phyloP scores from a whole-genome alignment of 2,888 invertebrate genomes.

The Crioceris asparagi region DNA sequence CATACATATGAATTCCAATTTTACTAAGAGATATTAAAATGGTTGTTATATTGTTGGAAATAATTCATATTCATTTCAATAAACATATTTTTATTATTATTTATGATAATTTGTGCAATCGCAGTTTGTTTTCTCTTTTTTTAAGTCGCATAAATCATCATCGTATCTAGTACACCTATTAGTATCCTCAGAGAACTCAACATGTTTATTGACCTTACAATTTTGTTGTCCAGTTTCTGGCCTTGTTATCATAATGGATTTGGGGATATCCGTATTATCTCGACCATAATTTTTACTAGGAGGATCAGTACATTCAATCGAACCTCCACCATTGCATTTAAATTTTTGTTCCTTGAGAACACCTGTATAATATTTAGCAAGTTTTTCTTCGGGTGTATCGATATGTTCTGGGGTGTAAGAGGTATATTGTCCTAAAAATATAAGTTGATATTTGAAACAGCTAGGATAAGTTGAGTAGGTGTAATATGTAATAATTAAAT shows the following conservation, averaged over 20 bases:
- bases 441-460: too few species aligned
- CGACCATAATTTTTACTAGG: too few species aligned
- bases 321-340: constrained; percentile 27
- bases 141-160: constrained; percentile 31
- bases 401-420: constrained; percentile 32
- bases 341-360: constrained; percentile 31
- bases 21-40: constrained; percentile 45
- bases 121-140: constrained; percentile 27
- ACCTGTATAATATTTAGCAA: constrained; percentile 33
- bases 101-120: constrained; percentile 31
- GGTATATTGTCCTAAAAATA: constrained; percentile 18
- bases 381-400: constrained; percentile 34
- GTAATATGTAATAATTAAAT: too few species aligned
- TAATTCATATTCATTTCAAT: too few species aligned
- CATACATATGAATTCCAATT: constrained; percentile 73
- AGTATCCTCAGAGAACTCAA: constrained; percentile 29
- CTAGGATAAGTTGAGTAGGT: too few species aligned
- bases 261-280: constrained; percentile 14
- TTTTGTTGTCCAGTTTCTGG: constrained; percentile 28
- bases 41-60: too few species aligned
- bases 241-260: constrained; percentile 29
- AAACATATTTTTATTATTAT: constrained; percentile 15
- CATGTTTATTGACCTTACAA: constrained; percentile 30
- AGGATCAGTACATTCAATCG: constrained; percentile 26
- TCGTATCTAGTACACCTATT: constrained; percentile 28